These are phyloP conservation scores for Pseudomyrmex concolor DNA, from an alignment of 1,140 invertebrate genomes.

Conservation along the genomic window DNA sequence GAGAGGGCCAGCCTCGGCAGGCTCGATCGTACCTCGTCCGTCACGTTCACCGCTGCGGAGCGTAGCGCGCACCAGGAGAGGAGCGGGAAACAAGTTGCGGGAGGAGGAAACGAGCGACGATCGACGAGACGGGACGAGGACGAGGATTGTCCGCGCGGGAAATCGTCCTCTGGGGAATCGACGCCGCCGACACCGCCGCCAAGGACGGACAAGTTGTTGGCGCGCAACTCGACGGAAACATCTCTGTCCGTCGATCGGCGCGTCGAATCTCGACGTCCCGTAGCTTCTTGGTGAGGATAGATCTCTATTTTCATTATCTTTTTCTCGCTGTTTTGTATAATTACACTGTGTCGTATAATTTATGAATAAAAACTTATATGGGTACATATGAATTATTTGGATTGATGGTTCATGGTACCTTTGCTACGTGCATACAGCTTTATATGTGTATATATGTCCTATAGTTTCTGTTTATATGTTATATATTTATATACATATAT, in stretches of 20 bases:
- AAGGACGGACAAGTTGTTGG: conserved; percentile 48
- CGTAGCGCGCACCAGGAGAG: conserved; percentile 21
- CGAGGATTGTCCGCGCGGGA: conserved; percentile 21
- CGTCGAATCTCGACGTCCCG: neutral
- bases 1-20: conserved; percentile 70
- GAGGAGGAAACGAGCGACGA: conserved; percentile 6
- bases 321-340: neutral
- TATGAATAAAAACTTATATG: too few species aligned
- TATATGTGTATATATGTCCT: too few species aligned
- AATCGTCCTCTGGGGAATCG: conserved; percentile 73
- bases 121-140: conserved; percentile 33
- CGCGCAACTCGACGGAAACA: conserved; percentile 14
- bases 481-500: too few species aligned
- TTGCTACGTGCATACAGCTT: neutral
- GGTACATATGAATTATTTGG: conserved; percentile 10
- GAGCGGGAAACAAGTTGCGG: neutral
- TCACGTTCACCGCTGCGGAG: conserved; percentile 5
- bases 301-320: neutral
- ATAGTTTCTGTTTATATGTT: too few species aligned
- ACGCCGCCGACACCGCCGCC: conserved; percentile 80
- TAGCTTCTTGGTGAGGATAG: conserved; percentile 57
- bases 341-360: too few species aligned
- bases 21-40: conserved; percentile 28
- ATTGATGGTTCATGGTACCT: neutral
- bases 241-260: conserved; percentile 18